phyloP scores from a whole-genome alignment of 2,888 invertebrate species.

The Scaptomyza tumidula region DNA sequence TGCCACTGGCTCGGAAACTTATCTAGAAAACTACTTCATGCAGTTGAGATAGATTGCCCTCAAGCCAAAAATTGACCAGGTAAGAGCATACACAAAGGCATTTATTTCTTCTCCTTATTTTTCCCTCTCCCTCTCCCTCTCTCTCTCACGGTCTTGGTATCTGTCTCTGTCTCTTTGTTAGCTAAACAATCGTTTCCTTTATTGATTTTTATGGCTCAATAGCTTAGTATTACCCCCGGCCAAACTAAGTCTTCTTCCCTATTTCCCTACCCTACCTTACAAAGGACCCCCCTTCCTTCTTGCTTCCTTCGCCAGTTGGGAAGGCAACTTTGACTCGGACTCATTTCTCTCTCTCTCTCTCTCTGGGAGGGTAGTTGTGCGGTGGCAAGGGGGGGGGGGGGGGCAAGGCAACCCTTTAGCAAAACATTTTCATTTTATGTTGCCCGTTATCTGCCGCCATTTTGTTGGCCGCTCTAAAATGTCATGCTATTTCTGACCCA shows the following conservation, averaged over 20 bases:
- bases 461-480: constrained; percentile 70
- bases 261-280: no score
- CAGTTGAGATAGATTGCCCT: constrained; percentile 4
- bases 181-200: constrained; percentile 56
- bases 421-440: constrained; percentile 72
- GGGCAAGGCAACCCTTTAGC: constrained; percentile 55
- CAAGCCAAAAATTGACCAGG: constrained; percentile 31
- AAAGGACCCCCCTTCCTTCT: background rate
- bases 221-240: constrained; percentile 33
- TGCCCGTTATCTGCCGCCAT: constrained; percentile 68
- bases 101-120: background rate
- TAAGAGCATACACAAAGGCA: constrained; percentile 48
- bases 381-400: background rate
- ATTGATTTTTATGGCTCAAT: constrained; percentile 77
- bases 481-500: constrained; percentile 80
- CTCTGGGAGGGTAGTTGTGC: background rate
- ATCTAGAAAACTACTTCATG: background rate
- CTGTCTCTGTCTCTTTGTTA: background rate
- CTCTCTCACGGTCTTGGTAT: background rate
- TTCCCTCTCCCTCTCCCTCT: background rate
- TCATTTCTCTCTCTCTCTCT: no score
- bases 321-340: constrained; percentile 7
- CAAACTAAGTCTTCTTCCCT: background rate
- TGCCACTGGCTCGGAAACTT: constrained; percentile 5
- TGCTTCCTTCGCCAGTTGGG: constrained; percentile 12